Evolutionary conservation across 1,140 invertebrate species (phyloP).

Genomic region (Drosophila azteca): DNA sequence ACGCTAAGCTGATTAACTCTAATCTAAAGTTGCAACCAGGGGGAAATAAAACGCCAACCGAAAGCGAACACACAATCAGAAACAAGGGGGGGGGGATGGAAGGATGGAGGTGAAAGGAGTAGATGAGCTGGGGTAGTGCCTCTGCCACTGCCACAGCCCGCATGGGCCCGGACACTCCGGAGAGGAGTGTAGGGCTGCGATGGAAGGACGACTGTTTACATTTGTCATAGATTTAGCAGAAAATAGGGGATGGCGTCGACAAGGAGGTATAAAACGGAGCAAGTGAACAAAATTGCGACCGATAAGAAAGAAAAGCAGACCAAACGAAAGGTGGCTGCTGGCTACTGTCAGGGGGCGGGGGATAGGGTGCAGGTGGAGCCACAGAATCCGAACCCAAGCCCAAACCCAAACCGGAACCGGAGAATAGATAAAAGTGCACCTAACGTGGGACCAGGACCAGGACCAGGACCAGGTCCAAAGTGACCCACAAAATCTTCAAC

Average conservation of each 20-base stretch:
- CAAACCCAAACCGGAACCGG: background rate
- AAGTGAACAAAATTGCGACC: slow-evolving; percentile 15
- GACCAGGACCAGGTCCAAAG: background rate
- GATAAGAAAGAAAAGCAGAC: slow-evolving; percentile 6
- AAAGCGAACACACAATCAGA: slow-evolving; percentile 30
- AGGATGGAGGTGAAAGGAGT: slow-evolving; percentile 2
- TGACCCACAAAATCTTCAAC: slow-evolving; percentile 22
- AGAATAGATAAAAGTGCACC: slow-evolving; percentile 35
- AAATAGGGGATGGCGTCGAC: slow-evolving; percentile 4
- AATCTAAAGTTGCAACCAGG: slow-evolving; percentile 59
- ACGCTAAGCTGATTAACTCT: slow-evolving; percentile 79
- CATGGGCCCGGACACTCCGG: slow-evolving; percentile 30
- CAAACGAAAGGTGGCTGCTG: too few species aligned
- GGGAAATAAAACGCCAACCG: slow-evolving; percentile 34
- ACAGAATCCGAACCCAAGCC: background rate
- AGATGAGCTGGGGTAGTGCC: slow-evolving; percentile 1
- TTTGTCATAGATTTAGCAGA: slow-evolving; percentile 71
- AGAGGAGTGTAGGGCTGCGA: slow-evolving; percentile 3
- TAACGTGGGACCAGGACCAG: slow-evolving; percentile 3
- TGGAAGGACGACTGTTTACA: slow-evolving; percentile 60
- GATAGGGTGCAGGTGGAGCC: slow-evolving; percentile 3
- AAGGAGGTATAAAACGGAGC: slow-evolving; percentile 15
- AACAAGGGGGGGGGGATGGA: background rate
- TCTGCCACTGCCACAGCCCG: slow-evolving; percentile 35
- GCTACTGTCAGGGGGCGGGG: background rate